Base-by-base conservation (phyloP, 2,113 vertebrate genomes). In the Lota lota region DNA sequence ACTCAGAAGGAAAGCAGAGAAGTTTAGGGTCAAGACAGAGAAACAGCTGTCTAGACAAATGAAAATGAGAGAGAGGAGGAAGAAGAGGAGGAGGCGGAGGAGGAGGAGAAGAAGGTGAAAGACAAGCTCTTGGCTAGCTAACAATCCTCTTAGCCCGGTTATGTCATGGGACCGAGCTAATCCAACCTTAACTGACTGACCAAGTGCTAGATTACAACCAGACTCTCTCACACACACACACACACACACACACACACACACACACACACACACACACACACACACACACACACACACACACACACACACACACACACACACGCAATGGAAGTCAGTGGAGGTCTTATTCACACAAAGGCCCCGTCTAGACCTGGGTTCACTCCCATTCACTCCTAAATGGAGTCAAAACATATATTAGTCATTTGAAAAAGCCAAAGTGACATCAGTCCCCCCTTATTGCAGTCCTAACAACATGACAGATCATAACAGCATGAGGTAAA, bases 101-200 rank as follows among this genome's bases (percentile, higher is more conserved):
- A 68, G 66, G 67, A 84, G 28, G 54, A 36, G 51, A 14, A 56
- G 70, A 60, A 68, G 66, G 67, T 67, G 80, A 62, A 68, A 75
- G 75, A 82, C 84, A 78, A 83, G 83, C 74, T 70, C 82, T 73
- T 83, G 85, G 79, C 83, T 64, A 19, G 64, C 77, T 61, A 73
- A 80, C 76, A 90, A 90, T 89, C 83, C 87, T 88, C 88, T 90
- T 90, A 90, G 75, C 74, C 82, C 57, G 75, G 82, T 89, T 89
- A 89, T 89, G 87, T 88, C 87, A 89, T 88, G 87, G 77, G 84
- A 88, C 85, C 75, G 50, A 78, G 81, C 82, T 86, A 89, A 89
- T 87, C 85, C 86, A 81, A 83, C 76, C 82, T 85, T 83, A 78
- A 88, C 81, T 85, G 80, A 83, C 80, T 78, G 82, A 80, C 79